Percentiles rank a stretch among this genome's conserved stretches.
These are phyloP conservation scores for Limnodromus scolopaceus DNA, from an alignment of 2,797 vertebrate species.

Conservation along the genomic window DNA sequence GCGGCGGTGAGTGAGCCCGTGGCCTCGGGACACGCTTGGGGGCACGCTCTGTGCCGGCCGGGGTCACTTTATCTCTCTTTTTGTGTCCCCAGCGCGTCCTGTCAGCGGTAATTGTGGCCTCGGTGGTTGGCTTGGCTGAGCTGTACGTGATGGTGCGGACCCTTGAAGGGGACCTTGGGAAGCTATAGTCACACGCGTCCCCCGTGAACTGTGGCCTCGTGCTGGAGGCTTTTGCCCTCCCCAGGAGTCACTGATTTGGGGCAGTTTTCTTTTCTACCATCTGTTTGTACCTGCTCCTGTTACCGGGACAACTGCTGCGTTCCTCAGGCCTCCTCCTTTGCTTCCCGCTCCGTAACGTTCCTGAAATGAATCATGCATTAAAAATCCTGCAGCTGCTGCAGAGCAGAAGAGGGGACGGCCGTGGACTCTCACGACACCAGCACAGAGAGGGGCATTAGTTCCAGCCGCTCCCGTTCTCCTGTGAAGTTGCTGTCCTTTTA, in stretches of 20 bases:
- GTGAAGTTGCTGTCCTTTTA: not conserved
- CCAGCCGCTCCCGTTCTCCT: not conserved
- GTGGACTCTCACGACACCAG: not conserved
- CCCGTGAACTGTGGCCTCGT: rapidly evolving
- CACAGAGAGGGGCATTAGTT: not conserved
- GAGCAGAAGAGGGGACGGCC: not conserved
- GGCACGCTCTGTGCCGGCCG: not conserved
- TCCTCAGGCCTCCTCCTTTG: not conserved
- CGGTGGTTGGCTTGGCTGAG: constrained; percentile 94
- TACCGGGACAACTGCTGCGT: not conserved
- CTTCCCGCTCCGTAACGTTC: not conserved
- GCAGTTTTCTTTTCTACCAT: not conserved
- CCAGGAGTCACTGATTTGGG: not conserved
- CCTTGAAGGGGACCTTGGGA: constrained; percentile 92
- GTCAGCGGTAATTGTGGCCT: constrained; percentile 90
- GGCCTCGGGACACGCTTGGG: not conserved
- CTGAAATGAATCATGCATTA: not conserved
- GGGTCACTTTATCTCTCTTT: not conserved
- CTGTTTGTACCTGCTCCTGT: not conserved
- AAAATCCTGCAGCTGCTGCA: not conserved
- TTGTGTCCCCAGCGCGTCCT: constrained; percentile 80
- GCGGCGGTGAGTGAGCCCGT: constrained; percentile 81
- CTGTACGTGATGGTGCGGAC: constrained; percentile 94
- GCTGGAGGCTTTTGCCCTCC: not conserved
- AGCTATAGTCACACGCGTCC: constrained; percentile 73